phyloP scores from a whole-genome alignment of 1,140 invertebrate genomes.

The Drosophila oshimai region DNA sequence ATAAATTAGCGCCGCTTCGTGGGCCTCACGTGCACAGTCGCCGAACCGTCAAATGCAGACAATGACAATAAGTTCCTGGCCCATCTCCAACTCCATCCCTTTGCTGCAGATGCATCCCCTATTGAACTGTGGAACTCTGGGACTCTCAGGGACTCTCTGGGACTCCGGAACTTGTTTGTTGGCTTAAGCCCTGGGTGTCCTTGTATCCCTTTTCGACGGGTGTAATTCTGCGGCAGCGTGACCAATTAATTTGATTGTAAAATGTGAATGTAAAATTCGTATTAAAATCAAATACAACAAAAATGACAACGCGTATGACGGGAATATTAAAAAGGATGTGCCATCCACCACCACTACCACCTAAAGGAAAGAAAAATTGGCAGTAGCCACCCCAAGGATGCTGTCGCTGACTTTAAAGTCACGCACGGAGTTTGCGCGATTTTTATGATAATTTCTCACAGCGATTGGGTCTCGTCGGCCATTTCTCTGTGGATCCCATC shows the following conservation, averaged over 20 bases:
- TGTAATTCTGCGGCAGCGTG: conserved; percentile 79
- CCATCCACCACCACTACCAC: conserved; percentile 44
- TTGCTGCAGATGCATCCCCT: conserved; percentile 53
- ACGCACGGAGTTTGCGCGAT: conserved; percentile 77
- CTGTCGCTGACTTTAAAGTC: conserved; percentile 65
- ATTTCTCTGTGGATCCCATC: conserved; percentile 50
- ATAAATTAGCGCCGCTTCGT: conserved; percentile 74
- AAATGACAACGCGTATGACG: conserved; percentile 77
- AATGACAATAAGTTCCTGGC: conserved; percentile 58
- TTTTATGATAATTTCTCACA: conserved; percentile 75
- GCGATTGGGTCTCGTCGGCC: conserved; percentile 64
- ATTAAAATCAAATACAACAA: conserved; percentile 82
- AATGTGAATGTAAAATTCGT: conserved; percentile 81
- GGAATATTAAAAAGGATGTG: conserved; percentile 74
- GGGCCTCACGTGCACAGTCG: conserved; percentile 64
- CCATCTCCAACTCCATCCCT: background rate
- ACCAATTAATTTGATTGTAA: conserved; percentile 83
- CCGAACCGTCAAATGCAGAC: conserved; percentile 67
- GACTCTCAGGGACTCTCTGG: too few species aligned
- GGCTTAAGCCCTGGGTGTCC: conserved; percentile 53
- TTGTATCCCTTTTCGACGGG: conserved; percentile 31
- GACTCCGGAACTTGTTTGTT: conserved; percentile 51
- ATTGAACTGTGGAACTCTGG: background rate
- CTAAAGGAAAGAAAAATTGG: background rate
- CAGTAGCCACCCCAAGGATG: conserved; percentile 31